Evolutionary conservation across 2,888 invertebrate genomes (phyloP).

Genomic region (Sesia apiformis): DNA sequence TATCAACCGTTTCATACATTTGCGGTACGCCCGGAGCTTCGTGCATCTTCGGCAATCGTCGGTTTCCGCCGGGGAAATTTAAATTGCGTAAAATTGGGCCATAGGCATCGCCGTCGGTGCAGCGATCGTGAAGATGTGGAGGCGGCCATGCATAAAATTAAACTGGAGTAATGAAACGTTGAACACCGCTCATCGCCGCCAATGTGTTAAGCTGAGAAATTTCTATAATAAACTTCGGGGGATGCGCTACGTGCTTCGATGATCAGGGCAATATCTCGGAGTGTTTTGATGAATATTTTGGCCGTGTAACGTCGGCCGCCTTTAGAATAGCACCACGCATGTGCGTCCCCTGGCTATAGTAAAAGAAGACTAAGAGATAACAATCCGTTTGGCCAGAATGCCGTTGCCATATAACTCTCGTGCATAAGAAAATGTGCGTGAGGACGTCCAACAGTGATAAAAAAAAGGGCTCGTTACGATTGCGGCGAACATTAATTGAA

Average conservation of each 20-base stretch:
- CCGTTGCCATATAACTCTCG: too few relatives aligned
- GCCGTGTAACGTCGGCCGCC: too few relatives aligned
- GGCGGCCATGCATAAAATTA: constrained; percentile 72
- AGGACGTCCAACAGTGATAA: too few relatives aligned
- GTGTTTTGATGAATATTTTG: too few relatives aligned
- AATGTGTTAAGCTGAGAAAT: constrained; percentile 52
- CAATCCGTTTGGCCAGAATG: too few relatives aligned
- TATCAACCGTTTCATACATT: too few relatives aligned
- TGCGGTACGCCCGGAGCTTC: constrained; percentile 4
- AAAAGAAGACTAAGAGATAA: too few relatives aligned
- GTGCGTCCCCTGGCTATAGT: too few relatives aligned
- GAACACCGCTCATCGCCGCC: constrained; percentile 24
- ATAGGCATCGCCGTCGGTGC: constrained; percentile 11
- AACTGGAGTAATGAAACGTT: constrained; percentile 65
- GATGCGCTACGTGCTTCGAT: constrained; percentile 1
- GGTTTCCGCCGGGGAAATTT: constrained; percentile 23
- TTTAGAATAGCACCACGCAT: too few relatives aligned
- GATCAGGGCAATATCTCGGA: background rate
- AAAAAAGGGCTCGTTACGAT: too few relatives aligned
- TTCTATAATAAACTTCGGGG: constrained; percentile 31
- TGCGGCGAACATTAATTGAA: too few relatives aligned
- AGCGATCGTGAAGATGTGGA: constrained; percentile 31
- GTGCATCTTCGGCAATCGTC: constrained; percentile 30
- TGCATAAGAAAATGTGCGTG: too few relatives aligned
- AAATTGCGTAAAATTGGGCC: constrained; percentile 27